phyloP scores from a whole-genome alignment of 2,797 vertebrate genomes.

The Eupleurogrammus muticus region DNA sequence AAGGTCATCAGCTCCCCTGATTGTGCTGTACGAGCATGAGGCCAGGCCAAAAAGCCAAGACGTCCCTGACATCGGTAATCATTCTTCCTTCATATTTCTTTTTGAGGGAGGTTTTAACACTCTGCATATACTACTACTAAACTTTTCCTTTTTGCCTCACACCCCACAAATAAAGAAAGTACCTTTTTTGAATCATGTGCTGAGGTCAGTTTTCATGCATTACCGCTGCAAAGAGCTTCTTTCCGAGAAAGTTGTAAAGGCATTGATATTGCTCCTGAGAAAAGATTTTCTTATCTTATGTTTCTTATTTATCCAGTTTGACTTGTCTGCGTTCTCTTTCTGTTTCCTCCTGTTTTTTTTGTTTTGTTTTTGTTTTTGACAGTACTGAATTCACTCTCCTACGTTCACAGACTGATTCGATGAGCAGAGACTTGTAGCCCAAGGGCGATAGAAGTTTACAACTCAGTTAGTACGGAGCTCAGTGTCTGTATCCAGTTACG shows the following conservation, averaged over 20 bases:
- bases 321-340: slow-evolving; percentile 18
- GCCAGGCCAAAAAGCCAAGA: slow-evolving; percentile 49
- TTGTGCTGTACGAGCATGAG: slow-evolving; percentile 39
- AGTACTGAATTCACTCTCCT: slow-evolving; percentile 49
- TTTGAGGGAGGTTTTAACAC: slow-evolving; percentile 31
- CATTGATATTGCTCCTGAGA: slow-evolving; percentile 56
- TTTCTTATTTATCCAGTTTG: slow-evolving; percentile 48
- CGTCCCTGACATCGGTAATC: slow-evolving; percentile 40
- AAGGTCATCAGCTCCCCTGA: slow-evolving; percentile 73
- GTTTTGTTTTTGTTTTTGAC: slow-evolving; percentile 32
- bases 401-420: slow-evolving; percentile 63
- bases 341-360: background rate
- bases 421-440: slow-evolving; percentile 59
- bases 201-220: slow-evolving; percentile 22
- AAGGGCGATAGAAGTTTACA: slow-evolving; percentile 68
- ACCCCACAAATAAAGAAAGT: background rate
- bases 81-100: slow-evolving; percentile 61
- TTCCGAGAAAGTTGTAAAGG: slow-evolving; percentile 34
- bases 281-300: slow-evolving; percentile 37
- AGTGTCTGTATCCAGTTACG: slow-evolving; percentile 55
- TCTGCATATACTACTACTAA: slow-evolving; percentile 6
- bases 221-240: background rate
- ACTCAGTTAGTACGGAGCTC: slow-evolving; percentile 62
- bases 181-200: slow-evolving; percentile 2
- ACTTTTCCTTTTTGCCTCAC: slow-evolving; percentile 3